Percentiles rank a stretch among this genome's conserved stretches.
phyloP scores from a whole-genome alignment of 1,140 invertebrate genomes.

The Drosophila kanapiae region DNA sequence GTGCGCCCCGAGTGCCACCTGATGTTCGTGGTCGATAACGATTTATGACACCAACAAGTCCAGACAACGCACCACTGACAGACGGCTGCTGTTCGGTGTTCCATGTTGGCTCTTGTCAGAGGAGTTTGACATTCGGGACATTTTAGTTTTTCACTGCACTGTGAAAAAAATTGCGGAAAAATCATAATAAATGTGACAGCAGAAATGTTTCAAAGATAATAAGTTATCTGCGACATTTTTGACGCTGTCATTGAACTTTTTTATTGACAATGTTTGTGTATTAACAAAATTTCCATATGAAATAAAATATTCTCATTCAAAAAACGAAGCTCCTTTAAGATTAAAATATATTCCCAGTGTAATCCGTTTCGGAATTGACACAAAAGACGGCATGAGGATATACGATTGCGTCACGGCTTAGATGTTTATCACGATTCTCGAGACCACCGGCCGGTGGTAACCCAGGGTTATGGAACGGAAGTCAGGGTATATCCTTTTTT shows the following conservation, averaged over 20 bases:
- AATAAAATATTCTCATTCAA: not conserved
- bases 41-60: conserved; percentile 79
- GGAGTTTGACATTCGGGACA: conserved; percentile 60
- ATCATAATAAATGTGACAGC: not conserved
- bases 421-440: conserved; percentile 67
- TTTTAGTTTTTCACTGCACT: conserved; percentile 32
- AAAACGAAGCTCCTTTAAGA: not conserved
- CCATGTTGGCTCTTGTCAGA: conserved; percentile 27
- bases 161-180: not conserved
- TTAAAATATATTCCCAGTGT: conserved; percentile 23
- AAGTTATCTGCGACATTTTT: not conserved
- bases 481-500: conserved; percentile 41
- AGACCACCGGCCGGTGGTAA: not conserved
- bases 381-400: conserved; percentile 54
- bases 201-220: not conserved
- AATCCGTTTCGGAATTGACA: conserved; percentile 42
- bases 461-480: conserved; percentile 54
- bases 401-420: conserved; percentile 61
- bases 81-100: conserved; percentile 51
- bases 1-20: conserved; percentile 77
- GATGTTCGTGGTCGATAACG: conserved; percentile 84
- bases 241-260: not conserved
- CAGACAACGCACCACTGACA: conserved; percentile 45
- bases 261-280: not conserved
- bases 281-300: accelerated